phyloP scores from a whole-genome alignment of 1,140 invertebrate genomes.

The Pteromalus puparum region DNA sequence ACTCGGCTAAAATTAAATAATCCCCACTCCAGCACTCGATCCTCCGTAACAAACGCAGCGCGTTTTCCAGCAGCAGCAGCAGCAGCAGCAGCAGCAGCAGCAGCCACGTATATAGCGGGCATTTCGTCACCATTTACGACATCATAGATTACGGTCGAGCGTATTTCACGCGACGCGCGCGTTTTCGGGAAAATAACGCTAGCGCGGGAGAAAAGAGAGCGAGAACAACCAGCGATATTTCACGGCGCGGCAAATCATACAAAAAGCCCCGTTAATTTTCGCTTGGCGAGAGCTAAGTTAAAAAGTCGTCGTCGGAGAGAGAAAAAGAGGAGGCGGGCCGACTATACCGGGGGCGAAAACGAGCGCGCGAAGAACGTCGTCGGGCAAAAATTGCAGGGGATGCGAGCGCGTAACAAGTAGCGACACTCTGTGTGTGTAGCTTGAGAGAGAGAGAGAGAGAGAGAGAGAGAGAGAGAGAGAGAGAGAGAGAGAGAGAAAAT shows the following conservation, averaged over 20 bases:
- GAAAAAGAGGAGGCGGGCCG: not conserved
- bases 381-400: constrained; percentile 34
- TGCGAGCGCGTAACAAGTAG: constrained; percentile 8
- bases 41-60: not conserved
- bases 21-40: not conserved
- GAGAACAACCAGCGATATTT: constrained; percentile 55
- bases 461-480: not conserved
- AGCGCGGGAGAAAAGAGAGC: not conserved
- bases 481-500: constrained; percentile 1
- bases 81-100: too few relatives aligned
- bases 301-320: constrained; percentile 2
- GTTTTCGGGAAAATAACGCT: constrained; percentile 10
- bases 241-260: constrained; percentile 37
- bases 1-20: constrained; percentile 37
- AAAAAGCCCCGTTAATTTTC: constrained; percentile 47
- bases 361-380: not conserved
- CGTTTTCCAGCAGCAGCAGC: not conserved
- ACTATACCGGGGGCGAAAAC: not conserved
- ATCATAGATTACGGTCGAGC: constrained; percentile 14
- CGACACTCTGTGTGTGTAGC: not conserved
- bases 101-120: not conserved
- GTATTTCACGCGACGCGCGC: constrained; percentile 20
- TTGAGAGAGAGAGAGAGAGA: not conserved
- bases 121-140: constrained; percentile 39
- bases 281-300: constrained; percentile 12